These are phyloP conservation scores for Trachemys scripta DNA, from an alignment of 2,113 vertebrate genomes.

Conservation along the genomic window DNA sequence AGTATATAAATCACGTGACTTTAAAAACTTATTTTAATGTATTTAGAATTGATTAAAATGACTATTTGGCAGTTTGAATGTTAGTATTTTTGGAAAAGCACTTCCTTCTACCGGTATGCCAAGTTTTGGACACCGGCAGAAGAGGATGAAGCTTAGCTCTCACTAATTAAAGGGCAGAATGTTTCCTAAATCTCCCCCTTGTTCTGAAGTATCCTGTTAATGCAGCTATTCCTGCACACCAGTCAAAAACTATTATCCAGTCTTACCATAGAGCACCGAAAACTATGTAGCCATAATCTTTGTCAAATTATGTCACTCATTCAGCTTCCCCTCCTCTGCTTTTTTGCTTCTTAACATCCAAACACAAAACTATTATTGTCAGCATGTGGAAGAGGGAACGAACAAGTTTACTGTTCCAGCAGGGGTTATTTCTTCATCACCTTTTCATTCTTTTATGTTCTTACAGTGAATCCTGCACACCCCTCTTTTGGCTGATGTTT, in stretches of 20 bases:
- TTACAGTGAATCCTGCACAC: neutral
- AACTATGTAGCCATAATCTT: neutral
- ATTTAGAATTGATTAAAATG: neutral
- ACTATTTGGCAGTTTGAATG: neutral
- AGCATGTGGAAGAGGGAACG: neutral
- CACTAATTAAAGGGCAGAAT: neutral
- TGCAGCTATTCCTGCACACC: neutral
- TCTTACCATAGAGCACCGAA: neutral
- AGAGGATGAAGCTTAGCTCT: neutral
- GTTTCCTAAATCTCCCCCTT: neutral
- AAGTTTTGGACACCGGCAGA: neutral
- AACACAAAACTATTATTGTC: neutral
- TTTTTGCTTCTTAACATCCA: neutral
- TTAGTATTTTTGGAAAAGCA: neutral
- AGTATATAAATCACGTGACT: neutral
- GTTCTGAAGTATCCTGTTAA: neutral
- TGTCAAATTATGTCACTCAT: neutral
- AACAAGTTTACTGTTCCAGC: neutral
- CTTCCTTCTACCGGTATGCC: neutral
- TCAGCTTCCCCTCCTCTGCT: neutral
- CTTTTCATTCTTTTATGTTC: neutral
- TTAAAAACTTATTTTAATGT: neutral
- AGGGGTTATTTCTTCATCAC: neutral
- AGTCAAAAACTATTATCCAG: neutral
- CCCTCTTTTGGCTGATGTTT: neutral